A percentile compares a stretch with the other conserved stretches of the same genome.
phyloP scores from a whole-genome alignment of 2,113 vertebrate species.

The Elgaria multicarinata region DNA sequence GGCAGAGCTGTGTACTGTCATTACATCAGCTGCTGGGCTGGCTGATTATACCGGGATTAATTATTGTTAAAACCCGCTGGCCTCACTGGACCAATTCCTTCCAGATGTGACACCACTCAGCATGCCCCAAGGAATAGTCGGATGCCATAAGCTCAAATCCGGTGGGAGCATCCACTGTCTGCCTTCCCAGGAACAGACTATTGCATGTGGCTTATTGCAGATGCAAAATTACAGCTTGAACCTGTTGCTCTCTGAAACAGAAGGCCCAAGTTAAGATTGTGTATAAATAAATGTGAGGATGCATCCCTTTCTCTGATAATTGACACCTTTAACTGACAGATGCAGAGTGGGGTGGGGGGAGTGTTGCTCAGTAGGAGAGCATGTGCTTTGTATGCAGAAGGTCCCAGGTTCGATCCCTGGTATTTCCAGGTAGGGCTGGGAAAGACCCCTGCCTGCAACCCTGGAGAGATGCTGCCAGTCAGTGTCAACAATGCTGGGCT shows the following conservation, averaged over 20 bases:
- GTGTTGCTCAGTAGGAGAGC: neutral
- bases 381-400: neutral
- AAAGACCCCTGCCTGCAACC: neutral
- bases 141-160: neutral
- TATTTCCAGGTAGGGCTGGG: neutral
- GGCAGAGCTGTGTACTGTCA: neutral
- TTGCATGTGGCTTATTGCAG: neutral
- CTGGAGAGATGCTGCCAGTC: no score
- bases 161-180: conserved; percentile 19
- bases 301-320: conserved; percentile 51
- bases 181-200: conserved; percentile 4
- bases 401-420: neutral
- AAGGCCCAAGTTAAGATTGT: neutral
- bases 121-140: conserved; percentile 2
- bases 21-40: neutral
- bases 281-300: conserved; percentile 29
- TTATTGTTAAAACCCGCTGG: neutral
- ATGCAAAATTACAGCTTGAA: conserved; percentile 41
- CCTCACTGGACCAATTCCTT: neutral
- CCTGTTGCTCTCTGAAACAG: conserved; percentile 23
- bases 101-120: neutral
- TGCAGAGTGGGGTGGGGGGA: neutral
- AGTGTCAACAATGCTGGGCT: no score
- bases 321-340: conserved; percentile 5
- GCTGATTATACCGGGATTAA: conserved; percentile 31